Evolutionary conservation across 2,113 vertebrate species (phyloP).

Genomic region (Corapipo altera): DNA sequence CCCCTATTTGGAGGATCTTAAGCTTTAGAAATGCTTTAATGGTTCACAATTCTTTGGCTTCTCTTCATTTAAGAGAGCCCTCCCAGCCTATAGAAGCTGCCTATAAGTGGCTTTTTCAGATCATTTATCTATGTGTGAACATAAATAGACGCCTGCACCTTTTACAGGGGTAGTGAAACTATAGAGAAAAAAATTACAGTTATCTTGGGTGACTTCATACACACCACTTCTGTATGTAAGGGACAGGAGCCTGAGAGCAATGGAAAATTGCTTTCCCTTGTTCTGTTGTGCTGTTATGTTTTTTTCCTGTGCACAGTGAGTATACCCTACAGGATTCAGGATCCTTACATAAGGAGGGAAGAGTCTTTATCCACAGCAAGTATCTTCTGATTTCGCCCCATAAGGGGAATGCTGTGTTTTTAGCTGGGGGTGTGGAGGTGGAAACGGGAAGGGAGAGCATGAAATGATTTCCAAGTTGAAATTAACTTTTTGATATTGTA

Average conservation of each 20-base stretch:
- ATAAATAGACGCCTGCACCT: neutral
- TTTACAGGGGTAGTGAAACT: neutral
- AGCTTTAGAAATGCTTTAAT: neutral
- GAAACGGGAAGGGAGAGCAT: fast-evolving
- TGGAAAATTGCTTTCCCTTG: neutral
- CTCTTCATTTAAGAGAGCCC: neutral
- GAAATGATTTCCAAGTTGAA: neutral
- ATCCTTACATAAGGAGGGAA: neutral
- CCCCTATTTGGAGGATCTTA: neutral
- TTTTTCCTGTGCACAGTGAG: neutral
- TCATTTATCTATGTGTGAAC: neutral
- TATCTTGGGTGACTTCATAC: constrained; percentile 4
- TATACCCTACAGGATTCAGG: neutral
- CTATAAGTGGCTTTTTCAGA: constrained; percentile 21
- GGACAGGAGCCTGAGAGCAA: neutral
- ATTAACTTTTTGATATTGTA: neutral
- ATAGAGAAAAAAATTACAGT: neutral
- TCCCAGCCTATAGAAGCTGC: constrained; percentile 6
- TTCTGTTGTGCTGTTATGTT: neutral
- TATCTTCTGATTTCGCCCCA: neutral
- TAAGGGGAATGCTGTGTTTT: neutral
- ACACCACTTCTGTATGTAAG: neutral
- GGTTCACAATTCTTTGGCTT: neutral
- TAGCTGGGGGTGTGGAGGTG: neutral
- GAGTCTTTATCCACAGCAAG: neutral